Evolutionary conservation across 2,888 invertebrate species (phyloP).

Genomic region (Dusona sp.): DNA sequence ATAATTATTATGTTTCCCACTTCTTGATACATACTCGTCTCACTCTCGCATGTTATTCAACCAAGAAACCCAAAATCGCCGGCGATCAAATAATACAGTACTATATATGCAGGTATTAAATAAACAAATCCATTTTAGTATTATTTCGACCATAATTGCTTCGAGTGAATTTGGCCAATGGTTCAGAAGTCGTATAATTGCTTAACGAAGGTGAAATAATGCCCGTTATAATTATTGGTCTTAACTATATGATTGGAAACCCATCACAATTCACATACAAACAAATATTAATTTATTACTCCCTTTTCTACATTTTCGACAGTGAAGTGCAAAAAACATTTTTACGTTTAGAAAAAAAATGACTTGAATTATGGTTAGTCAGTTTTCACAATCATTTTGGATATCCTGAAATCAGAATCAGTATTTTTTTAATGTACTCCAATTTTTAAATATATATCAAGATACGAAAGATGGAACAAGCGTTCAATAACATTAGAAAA

Average conservation of each 20-base stretch:
- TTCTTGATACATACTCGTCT: slow-evolving; percentile 42
- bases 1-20: slow-evolving; percentile 82
- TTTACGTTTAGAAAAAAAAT: too few species aligned
- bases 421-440: too few species aligned
- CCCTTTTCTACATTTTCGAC: too few species aligned
- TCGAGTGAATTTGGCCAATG: neutral
- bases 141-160: neutral
- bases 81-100: slow-evolving; percentile 35
- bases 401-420: too few species aligned
- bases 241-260: neutral
- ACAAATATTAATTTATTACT: too few species aligned
- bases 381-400: too few species aligned
- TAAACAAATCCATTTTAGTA: slow-evolving; percentile 26
- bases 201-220: neutral
- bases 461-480: too few species aligned
- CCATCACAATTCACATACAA: neutral
- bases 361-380: too few species aligned
- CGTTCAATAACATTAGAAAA: too few species aligned
- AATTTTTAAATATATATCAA: too few species aligned
- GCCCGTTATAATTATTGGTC: neutral
- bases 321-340: neutral
- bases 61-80: slow-evolving; percentile 10
- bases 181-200: neutral
- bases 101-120: slow-evolving; percentile 24
- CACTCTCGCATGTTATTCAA: slow-evolving; percentile 20